Evolutionary conservation across 2,888 invertebrate species (phyloP), one percentile per base, ranked within the genome.

Genomic region (Deilephila porcellus): DNA sequence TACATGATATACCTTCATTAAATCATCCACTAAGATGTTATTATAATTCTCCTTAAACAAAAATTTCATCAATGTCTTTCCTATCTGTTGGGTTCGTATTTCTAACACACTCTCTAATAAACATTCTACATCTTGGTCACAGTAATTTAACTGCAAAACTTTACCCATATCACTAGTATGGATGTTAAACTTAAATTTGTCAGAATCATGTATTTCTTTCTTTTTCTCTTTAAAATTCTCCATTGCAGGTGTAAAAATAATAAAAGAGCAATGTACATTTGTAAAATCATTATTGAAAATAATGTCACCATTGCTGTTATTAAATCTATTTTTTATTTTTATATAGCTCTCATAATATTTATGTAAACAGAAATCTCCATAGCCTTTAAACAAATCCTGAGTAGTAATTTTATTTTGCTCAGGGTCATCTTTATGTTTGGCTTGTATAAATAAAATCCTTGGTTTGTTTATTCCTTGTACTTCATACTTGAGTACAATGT

Each of bases 321-420:
- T 73, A 74, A 86, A 84, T 34, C 76, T 84, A 0, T 82, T 78
- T 72, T 79, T 85, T 53, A 86, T 85, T 76, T 78, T 82, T 60
- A 86, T 67, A 71, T 82, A 86, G 71, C 87, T 86, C 11, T 85
- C 83, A 74, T 80, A 85, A 76, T 86, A 86, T 76, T 83, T 85
- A 0, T 76, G 74, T 29, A 86, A 77, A 64, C 82, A 79, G 64
- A 83, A 83, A 63, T 83, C 81, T 59, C 83, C 82, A 8, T 76
- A 73, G 8, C 73, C 74, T 63, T 79, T 81, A 25, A 76, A 75
- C 5, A 86, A 76, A 71, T 83, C 82, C 60, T 80, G 74, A 11
- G 82, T 81, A 8, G 82, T 81, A 19, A 86, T 76, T 83, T 7
- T 80, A 79, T 60, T 82, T 84, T 17, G 83, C 79, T 5, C 78